A percentile compares a stretch with the other conserved stretches of the same genome.
Evolutionary conservation across 2,888 invertebrate genomes (phyloP).

Genomic region (Agriotes lineatus): DNA sequence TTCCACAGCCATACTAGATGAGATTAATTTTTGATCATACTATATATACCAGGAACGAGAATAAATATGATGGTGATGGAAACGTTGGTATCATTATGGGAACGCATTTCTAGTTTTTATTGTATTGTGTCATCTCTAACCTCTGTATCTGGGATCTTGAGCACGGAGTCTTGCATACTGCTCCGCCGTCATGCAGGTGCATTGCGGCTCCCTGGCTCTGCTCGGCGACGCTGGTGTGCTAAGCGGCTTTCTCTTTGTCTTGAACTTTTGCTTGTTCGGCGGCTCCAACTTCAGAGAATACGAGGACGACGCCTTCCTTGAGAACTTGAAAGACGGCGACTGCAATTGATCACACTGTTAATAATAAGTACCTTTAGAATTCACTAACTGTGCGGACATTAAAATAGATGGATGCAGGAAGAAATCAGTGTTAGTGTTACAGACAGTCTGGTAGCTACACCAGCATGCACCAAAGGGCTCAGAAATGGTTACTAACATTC

Average conservation of each 20-base stretch:
- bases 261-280: conserved; percentile 87
- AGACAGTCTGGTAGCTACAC: background rate
- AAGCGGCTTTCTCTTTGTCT: conserved; percentile 89
- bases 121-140: conserved; percentile 60
- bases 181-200: conserved; percentile 95
- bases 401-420: conserved; percentile 16
- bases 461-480: background rate
- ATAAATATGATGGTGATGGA: no score
- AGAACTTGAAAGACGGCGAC: conserved; percentile 98
- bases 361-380: conserved; percentile 62
- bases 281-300: conserved; percentile 96
- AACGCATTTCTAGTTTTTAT: conserved; percentile 6
- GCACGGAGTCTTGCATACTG: conserved; percentile 88
- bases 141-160: conserved; percentile 86
- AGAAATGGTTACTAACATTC: no score
- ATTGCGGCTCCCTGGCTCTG: conserved; percentile 88
- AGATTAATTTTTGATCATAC: no score
- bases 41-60: no score
- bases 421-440: conserved; percentile 6
- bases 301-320: conserved; percentile 96
- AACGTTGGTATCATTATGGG: no score
- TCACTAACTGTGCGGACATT: conserved; percentile 40
- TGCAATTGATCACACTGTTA: conserved; percentile 78
- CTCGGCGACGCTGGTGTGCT: conserved; percentile 96
- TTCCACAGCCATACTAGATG: no score